Base-by-base conservation (phyloP, 2,113 vertebrate genomes). In the Pterocles burchelli region DNA sequence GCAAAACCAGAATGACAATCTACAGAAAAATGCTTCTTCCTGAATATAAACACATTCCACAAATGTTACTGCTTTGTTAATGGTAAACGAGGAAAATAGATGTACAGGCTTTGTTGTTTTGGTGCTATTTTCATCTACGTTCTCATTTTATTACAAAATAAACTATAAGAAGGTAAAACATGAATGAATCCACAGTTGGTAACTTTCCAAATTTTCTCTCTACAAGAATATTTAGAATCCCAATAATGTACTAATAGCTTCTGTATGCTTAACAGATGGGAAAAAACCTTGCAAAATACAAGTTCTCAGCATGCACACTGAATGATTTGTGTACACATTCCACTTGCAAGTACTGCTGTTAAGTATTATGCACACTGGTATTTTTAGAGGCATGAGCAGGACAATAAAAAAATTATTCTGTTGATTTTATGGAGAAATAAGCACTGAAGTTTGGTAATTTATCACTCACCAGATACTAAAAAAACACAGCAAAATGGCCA, bases 361-460 rank as follows among this genome's bases (percentile, higher is more conserved):
- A 93, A 94, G 61, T 92, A 92, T 90, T 89, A 92, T 85, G 67
- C 67, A 93, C 55, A 86, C 24, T 86, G 84, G 55, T 73, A 87
- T 89, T 93, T 88, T 88, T 62, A 84, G 46, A 95, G 75, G 34
- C 66, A 28, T 46, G 20, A 91, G 57, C 59, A 94, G 67, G 75
- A 97, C 77, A 95, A 95, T 95, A 94, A 90, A 96, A 97, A 96
- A 89, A 95, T 88, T 86, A 95, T 63, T 96, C 80, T 77, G 81
- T 85, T 76, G 62, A 82, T 67, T 96, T 96, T 94, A 91, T 51
- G 34, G 38, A 92, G 70, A 94, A 95, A 90, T 85, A 91, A 85
- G 74, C 49, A 84, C 57, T 62, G 52, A 72, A 68, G 87, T 88
- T 75, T 88, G 22, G 59, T 95, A 82, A 38, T 96, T 94, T 93